These are phyloP conservation scores for Crematogaster levior DNA, from an alignment of 2,888 invertebrate species.

Conservation along the genomic window DNA sequence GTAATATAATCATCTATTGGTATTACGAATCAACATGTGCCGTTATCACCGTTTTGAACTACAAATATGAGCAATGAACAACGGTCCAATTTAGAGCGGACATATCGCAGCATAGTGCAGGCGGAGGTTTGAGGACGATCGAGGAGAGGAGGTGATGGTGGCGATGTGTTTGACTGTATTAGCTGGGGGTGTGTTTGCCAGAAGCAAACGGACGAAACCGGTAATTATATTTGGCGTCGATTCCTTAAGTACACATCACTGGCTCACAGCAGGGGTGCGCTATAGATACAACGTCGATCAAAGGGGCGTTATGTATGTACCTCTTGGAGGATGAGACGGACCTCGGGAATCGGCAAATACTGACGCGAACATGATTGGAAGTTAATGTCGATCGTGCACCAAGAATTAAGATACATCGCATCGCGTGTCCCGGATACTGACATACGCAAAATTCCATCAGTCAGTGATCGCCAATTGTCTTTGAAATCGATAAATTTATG, in stretches of 20 bases:
- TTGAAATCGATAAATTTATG: not conserved
- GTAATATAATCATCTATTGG: not conserved
- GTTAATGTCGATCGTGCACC: constrained; percentile 53
- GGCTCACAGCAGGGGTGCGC: constrained; percentile 67
- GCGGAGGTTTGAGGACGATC: constrained; percentile 38
- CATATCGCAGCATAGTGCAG: constrained; percentile 36
- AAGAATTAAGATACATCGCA: constrained; percentile 17
- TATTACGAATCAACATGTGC: not conserved
- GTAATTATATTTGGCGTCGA: constrained; percentile 84
- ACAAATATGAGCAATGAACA: constrained; percentile 36
- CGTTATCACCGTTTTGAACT: constrained; percentile 32
- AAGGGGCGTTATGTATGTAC: constrained; percentile 75
- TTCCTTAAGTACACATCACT: constrained; percentile 79
- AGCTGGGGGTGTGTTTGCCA: constrained; percentile 77
- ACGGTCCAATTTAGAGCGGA: constrained; percentile 38
- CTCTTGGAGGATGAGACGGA: constrained; percentile 62
- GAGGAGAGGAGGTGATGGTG: constrained; percentile 48
- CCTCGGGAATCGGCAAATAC: constrained; percentile 54
- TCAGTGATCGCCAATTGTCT: not conserved
- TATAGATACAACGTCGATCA: constrained; percentile 69
- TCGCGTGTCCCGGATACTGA: not conserved
- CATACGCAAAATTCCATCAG: not conserved
- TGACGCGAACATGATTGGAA: constrained; percentile 43
- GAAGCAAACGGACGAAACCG: constrained; percentile 81
- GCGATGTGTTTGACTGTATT: constrained; percentile 78